Conservation (phyloP, 30 jellyfish, hydroid and myxozoan genomes). For the Morbakka virulenta region DNA sequence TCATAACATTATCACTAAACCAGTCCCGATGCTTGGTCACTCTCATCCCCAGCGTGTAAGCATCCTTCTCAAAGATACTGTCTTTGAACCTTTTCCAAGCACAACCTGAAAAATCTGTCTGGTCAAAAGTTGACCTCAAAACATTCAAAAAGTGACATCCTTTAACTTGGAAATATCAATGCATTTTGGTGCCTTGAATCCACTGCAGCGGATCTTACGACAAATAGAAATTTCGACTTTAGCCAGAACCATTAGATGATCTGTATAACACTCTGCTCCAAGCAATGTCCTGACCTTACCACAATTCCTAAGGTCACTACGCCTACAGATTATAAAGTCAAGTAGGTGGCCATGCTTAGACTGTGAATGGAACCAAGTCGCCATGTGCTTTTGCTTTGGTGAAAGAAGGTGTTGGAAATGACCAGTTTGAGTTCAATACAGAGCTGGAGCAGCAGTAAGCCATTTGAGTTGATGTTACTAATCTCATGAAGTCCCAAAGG, state of each 20-base stretch:
- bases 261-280: background rate
- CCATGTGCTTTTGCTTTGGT: background rate
- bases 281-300: background rate
- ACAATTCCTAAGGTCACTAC: background rate
- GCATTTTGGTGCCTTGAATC: background rate
- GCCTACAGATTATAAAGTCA: background rate
- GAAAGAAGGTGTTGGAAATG: background rate
- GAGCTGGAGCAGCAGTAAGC: background rate
- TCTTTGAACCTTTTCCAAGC: background rate
- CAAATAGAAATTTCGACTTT: background rate
- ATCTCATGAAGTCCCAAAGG: background rate
- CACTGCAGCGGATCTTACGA: background rate
- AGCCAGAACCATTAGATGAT: background rate
- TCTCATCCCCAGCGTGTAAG: background rate
- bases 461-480: background rate
- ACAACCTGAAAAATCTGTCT: background rate
- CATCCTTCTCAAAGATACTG: background rate
- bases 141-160: background rate
- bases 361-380: background rate
- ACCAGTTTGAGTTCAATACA: background rate
- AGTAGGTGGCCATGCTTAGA: background rate
- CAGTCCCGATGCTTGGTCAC: background rate
- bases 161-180: background rate
- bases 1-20: background rate
- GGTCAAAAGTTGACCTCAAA: background rate